A percentile compares a stretch with the other conserved stretches of the same genome.
Conservation (phyloP, 2,113 vertebrate genomes). For the Campylorhamphus procurvoides region DNA sequence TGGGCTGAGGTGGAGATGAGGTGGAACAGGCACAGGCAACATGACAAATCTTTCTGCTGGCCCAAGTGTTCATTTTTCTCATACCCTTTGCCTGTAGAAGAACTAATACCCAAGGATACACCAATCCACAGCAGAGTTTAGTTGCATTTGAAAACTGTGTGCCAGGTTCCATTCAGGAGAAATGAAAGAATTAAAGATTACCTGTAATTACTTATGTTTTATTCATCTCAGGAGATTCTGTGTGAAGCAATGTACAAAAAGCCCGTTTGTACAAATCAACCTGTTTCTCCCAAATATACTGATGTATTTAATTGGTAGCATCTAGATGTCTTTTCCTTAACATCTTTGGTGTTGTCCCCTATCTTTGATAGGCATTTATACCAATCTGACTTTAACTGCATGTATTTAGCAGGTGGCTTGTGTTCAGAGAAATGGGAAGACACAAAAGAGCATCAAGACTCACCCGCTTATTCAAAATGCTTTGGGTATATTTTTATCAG, state of each 20-base stretch:
- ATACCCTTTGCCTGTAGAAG: background rate
- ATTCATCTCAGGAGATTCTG: background rate
- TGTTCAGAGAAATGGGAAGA: background rate
- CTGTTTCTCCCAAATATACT: background rate
- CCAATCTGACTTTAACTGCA: background rate
- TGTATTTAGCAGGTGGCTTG: background rate
- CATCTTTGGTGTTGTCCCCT: background rate
- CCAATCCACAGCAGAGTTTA: background rate
- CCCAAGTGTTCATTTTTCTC: background rate
- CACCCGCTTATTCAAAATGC: background rate
- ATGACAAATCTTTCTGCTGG: background rate
- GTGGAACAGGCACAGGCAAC: background rate
- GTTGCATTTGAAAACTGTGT: background rate
- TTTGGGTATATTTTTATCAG: background rate
- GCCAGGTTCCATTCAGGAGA: background rate
- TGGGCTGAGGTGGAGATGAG: background rate
- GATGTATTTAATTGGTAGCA: background rate
- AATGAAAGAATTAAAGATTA: background rate
- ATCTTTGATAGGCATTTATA: background rate
- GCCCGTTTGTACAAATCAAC: background rate
- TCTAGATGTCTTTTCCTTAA: background rate
- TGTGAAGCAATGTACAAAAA: background rate
- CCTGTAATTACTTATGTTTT: background rate
- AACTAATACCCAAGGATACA: background rate
- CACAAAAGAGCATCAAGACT: background rate